Base-by-base conservation (phyloP, 2,113 vertebrate genomes). In the Lonchura striata region DNA sequence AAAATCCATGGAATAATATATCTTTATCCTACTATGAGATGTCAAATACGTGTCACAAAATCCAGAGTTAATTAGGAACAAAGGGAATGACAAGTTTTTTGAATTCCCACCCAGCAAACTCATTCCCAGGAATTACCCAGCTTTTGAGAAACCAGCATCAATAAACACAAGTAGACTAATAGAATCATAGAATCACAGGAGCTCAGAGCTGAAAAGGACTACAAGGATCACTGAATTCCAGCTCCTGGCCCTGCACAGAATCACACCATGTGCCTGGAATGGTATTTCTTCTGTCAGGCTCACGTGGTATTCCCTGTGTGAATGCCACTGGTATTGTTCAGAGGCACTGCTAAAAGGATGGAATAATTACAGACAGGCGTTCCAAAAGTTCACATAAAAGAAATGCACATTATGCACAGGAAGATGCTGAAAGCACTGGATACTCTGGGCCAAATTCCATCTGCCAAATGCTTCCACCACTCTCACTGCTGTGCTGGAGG, bases 311-410 rank as follows among this genome's bases (percentile, higher is more conserved):
- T 69, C 75, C 57, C 39, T 14, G 41, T 44, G 53, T 49, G 57
- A 60, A 69, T 13, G 15, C 18, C 76, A 41, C 1, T 6, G 4
- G 63, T 15, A 68, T 69, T 94, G 86, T 90, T 88, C 37, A 72
- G 59, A 80, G 47, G 52, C 41, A 65, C 24, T 56, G 59, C 41
- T 86, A 57, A 77, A 82, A 72, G 52, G 69, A 81, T 24, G 21
- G 10, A 57, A 59, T 65, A 86, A 90, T 80, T 86, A 69, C n/a
- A 86, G 74, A 41, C 33, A 42, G 25, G 33, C 1, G 0, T 72
- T 88, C 64, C 76, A 83, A 54, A 96, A 70, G 42, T 57, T 91
- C 68, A 23, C 39, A 59, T 31, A 53, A 79, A 88, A 86, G 59
- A 44, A 83, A 69, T 28, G 77, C 35, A 44, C 22, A 27, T 57